Evolutionary conservation across 2,888 invertebrate genomes (phyloP).

Genomic region (Macaria liturata): DNA sequence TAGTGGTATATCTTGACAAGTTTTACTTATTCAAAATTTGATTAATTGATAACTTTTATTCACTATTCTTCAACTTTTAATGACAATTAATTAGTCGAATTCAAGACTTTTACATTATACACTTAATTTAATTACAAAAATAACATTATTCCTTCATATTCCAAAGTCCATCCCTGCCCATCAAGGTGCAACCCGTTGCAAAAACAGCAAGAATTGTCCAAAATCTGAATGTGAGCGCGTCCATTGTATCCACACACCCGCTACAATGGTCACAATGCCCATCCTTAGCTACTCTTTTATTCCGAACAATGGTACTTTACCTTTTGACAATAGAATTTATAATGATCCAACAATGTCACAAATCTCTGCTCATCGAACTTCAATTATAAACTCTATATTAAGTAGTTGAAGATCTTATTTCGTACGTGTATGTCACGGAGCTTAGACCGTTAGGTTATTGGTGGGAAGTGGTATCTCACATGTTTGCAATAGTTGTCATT

Average conservation of each 20-base stretch:
- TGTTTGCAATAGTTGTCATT: constrained; percentile 81
- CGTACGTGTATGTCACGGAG: constrained; percentile 8
- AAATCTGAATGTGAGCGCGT: constrained; percentile 74
- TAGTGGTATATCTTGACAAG: too few species aligned
- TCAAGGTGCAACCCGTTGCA: constrained; percentile 82
- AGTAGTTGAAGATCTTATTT: constrained; percentile 3
- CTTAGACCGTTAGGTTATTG: constrained; percentile 40
- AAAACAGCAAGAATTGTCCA: constrained; percentile 79
- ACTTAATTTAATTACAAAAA: too few species aligned
- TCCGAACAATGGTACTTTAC: constrained; percentile 74
- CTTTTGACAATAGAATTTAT: constrained; percentile 60
- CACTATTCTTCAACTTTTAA: too few species aligned
- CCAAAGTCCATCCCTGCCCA: constrained; percentile 53
- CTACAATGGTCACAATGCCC: constrained; percentile 77
- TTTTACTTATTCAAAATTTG: too few species aligned
- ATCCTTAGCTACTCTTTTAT: constrained; percentile 81
- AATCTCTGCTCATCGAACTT: constrained; percentile 1
- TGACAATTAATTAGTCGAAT: too few species aligned
- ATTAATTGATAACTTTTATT: too few species aligned
- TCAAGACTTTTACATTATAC: too few species aligned
- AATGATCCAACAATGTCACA: constrained; percentile 28
- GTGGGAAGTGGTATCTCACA: constrained; percentile 63
- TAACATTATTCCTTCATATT: too few species aligned
- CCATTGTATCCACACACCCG: constrained; percentile 78
- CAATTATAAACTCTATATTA: constrained; percentile 7